Evolutionary conservation across 2,797 vertebrate genomes (phyloP).

Genomic region (Melanotaenia maccullochi): DNA sequence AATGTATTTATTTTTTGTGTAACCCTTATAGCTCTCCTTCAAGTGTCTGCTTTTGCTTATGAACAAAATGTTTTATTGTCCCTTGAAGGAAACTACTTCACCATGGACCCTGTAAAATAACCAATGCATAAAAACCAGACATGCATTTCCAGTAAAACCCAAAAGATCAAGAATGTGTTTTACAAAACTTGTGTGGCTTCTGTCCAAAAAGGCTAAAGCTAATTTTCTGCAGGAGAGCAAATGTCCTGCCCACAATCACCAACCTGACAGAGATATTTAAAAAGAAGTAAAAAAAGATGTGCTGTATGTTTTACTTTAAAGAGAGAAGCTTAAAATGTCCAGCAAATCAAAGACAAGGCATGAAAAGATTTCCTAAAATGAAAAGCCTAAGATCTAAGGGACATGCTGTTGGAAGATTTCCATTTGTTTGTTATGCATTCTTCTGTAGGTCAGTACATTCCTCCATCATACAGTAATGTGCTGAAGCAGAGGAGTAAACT

Average conservation of each 20-base stretch:
- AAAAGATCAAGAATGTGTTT: not conserved
- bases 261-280: not conserved
- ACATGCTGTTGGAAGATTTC: constrained; percentile 32
- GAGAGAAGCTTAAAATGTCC: not conserved
- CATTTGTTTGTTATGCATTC: constrained; percentile 24
- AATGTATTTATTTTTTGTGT: constrained; percentile 5
- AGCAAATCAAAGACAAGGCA: not conserved
- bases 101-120: constrained; percentile 30
- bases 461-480: constrained; percentile 22
- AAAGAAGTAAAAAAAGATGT: not conserved
- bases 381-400: not conserved
- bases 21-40: constrained; percentile 22
- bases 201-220: not conserved
- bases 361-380: not conserved
- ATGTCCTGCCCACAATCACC: not conserved
- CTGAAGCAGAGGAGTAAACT: not conserved
- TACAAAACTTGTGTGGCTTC: not conserved
- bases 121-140: constrained; percentile 39
- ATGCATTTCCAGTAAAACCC: constrained; percentile 20
- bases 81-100: constrained; percentile 20
- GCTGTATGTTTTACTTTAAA: not conserved
- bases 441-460: constrained; percentile 45
- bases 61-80: constrained; percentile 36
- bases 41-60: constrained; percentile 43
- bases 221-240: not conserved